Conservation (phyloP, 2,797 vertebrate species). For the Artibeus lituratus region DNA sequence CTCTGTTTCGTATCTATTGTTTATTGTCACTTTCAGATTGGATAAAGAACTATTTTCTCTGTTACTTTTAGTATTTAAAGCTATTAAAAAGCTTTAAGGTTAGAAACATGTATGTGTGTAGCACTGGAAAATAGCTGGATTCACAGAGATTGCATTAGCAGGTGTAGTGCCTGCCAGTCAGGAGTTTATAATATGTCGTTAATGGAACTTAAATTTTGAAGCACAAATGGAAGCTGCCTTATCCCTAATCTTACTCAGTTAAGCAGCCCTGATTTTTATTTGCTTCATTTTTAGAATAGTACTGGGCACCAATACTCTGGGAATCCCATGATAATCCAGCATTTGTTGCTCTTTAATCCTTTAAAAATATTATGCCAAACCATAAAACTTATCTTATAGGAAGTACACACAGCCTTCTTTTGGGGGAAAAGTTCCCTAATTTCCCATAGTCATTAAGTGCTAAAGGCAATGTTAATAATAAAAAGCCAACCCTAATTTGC, state of each 20-base stretch:
- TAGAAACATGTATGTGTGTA: neutral
- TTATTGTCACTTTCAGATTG: neutral
- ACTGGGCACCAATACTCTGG: neutral
- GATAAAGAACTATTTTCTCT: neutral
- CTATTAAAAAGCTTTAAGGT: neutral
- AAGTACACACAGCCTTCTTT: neutral
- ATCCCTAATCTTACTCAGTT: neutral
- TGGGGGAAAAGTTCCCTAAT: neutral
- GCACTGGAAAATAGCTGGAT: neutral
- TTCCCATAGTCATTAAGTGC: neutral
- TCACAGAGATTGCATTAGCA: neutral
- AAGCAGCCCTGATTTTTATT: neutral
- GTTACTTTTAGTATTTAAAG: neutral
- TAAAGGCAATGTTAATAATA: neutral
- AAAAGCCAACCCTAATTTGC: neutral
- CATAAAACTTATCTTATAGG: neutral
- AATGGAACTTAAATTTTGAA: neutral
- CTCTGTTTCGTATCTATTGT: neutral
- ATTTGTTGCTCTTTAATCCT: neutral
- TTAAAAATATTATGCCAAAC: neutral
- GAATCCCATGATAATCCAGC: neutral
- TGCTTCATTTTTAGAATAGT: slow-evolving; percentile 10
- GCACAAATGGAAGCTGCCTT: neutral
- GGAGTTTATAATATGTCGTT: neutral
- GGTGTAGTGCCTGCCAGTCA: neutral